These are phyloP conservation scores for Drosophila rellima DNA, from an alignment of 2,888 invertebrate genomes.

Conservation along the genomic window DNA sequence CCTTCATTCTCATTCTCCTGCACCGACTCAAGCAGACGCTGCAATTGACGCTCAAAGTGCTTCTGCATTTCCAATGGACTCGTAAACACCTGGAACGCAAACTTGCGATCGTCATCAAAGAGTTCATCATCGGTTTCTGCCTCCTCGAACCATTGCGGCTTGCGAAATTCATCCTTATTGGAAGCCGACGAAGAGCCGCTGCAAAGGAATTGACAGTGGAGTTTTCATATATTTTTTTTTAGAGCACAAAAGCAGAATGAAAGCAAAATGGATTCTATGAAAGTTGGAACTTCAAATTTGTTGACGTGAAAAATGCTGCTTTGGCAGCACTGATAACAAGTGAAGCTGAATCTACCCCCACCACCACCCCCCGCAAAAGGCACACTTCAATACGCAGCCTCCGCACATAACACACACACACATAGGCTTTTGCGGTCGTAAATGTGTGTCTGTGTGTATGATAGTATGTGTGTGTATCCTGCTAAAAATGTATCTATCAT, in stretches of 20 bases:
- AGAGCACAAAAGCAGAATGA: no score
- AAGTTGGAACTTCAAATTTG: no score
- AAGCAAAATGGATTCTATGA: no score
- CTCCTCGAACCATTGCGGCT: conserved; percentile 86
- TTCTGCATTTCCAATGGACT: conserved; percentile 88
- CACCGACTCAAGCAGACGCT: conserved; percentile 87
- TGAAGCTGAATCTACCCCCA: conserved; percentile 1
- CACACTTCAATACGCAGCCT: conserved; percentile 73
- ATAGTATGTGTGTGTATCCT: conserved; percentile 60
- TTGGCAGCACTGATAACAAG: conserved; percentile 10
- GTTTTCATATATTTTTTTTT: no score
- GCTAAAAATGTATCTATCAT: conserved; percentile 75
- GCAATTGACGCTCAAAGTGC: conserved; percentile 88
- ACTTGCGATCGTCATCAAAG: conserved; percentile 84
- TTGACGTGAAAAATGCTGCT: background rate
- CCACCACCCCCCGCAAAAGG: conserved; percentile 14
- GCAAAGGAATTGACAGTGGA: background rate
- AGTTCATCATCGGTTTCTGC: conserved; percentile 85
- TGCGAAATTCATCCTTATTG: conserved; percentile 85
- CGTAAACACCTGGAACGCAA: conserved; percentile 87
- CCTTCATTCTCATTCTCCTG: conserved; percentile 84
- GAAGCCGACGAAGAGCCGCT: conserved; percentile 64
- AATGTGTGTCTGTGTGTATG: conserved; percentile 33
- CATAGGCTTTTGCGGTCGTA: conserved; percentile 7
- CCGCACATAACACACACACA: conserved; percentile 47